Percentiles rank a stretch among this genome's conserved stretches.
phyloP scores from a whole-genome alignment of 2,888 invertebrate species.

The Lithophane semibrunnea region DNA sequence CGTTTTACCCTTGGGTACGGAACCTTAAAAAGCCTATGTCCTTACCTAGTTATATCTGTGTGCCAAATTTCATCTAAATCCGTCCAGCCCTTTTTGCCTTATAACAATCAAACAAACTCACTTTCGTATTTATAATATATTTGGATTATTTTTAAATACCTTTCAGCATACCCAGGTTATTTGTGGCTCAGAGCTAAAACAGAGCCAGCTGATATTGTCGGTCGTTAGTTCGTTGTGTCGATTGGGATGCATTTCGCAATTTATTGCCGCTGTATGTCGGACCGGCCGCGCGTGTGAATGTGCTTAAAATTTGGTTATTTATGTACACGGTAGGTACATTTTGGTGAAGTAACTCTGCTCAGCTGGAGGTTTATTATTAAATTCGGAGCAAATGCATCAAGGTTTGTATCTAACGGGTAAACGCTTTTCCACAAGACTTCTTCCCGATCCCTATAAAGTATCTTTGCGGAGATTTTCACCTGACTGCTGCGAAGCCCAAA shows the following conservation, averaged over 20 bases:
- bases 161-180: background rate
- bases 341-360: background rate
- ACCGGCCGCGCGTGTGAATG: conserved; percentile 12
- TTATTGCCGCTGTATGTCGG: conserved; percentile 17
- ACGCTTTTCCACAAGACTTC: background rate
- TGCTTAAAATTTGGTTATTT: conserved; percentile 33
- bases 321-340: background rate
- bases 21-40: no score
- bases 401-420: background rate
- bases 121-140: no score
- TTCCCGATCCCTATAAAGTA: background rate
- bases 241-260: conserved; percentile 32
- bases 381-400: background rate
- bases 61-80: no score
- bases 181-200: conserved; percentile 33
- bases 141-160: background rate
- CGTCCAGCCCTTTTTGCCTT: no score
- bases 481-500: background rate
- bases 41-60: no score
- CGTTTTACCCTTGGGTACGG: no score
- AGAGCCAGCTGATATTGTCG: conserved; percentile 35
- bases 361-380: background rate
- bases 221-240: conserved; percentile 26
- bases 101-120: no score
- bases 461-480: background rate